Evolutionary conservation across 30 jellyfish, hydroid and myxozoan genomes (phyloP).

Genomic region (Rhopilema esculentum): DNA sequence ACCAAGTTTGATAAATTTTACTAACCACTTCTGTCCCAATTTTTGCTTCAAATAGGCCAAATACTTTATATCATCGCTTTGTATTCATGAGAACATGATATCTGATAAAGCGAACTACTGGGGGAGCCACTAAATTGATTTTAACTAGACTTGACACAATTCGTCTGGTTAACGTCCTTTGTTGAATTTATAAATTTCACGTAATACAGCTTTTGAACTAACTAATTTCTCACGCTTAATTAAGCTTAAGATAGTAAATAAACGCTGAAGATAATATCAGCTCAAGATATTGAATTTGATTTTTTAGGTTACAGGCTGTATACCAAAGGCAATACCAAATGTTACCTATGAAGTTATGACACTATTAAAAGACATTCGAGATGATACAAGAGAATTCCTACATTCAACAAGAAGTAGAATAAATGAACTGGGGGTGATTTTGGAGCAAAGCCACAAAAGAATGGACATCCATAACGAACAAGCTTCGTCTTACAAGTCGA

Average conservation of each 20-base stretch:
- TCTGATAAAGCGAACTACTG: too few relatives aligned
- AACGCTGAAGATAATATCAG: neutral
- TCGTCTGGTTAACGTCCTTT: too few relatives aligned
- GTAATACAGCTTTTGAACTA: too few relatives aligned
- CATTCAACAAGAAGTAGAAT: constrained; percentile 35
- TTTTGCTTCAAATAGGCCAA: too few relatives aligned
- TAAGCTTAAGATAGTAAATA: neutral
- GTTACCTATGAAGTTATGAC: constrained; percentile 33
- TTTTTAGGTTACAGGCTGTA: constrained; percentile 36
- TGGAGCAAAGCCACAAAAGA: constrained; percentile 44
- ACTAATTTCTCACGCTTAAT: too few relatives aligned
- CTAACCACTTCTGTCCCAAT: too few relatives aligned
- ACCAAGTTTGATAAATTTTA: too few relatives aligned
- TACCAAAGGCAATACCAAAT: constrained; percentile 39
- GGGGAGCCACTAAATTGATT: too few relatives aligned
- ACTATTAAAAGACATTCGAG: constrained; percentile 11
- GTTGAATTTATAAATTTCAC: too few relatives aligned
- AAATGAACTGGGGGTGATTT: constrained; percentile 25
- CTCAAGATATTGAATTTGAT: neutral
- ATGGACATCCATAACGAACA: constrained; percentile 37
- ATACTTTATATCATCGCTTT: too few relatives aligned
- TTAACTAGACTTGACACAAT: too few relatives aligned
- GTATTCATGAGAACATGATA: too few relatives aligned
- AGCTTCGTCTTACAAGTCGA: neutral
- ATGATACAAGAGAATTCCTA: constrained; percentile 22